These are phyloP conservation scores for Apodemus sylvaticus DNA, from an alignment of 2,113 vertebrate genomes.

Conservation along the genomic window DNA sequence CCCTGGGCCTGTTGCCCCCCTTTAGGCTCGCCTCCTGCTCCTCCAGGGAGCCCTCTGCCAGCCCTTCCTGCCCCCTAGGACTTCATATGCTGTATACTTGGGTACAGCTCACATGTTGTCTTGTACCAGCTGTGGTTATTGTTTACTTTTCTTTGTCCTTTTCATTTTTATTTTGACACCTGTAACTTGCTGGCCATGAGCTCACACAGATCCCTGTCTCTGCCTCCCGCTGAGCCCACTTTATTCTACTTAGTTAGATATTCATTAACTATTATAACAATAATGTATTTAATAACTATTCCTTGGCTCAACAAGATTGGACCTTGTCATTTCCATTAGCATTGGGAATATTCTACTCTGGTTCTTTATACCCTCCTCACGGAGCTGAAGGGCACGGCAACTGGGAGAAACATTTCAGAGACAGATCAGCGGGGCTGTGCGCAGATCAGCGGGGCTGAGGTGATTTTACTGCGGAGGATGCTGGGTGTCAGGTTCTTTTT, in stretches of 20 bases:
- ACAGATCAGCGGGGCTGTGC: rapidly evolving
- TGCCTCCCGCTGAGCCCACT: neutral
- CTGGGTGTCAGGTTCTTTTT: neutral
- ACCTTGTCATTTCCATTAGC: neutral
- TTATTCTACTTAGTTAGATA: neutral
- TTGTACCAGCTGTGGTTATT: neutral
- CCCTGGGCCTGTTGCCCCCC: neutral
- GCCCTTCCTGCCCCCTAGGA: neutral
- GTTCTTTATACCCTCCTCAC: neutral
- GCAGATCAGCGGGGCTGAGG: rapidly evolving
- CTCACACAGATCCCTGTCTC: neutral
- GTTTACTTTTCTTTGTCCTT: neutral
- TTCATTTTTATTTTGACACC: neutral
- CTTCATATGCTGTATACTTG: neutral
- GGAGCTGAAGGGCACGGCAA: neutral
- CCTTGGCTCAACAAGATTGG: neutral
- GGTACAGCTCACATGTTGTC: too few species aligned
- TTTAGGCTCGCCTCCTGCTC: neutral
- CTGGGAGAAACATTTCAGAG: neutral
- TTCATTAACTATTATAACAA: too few species aligned
- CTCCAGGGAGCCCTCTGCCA: neutral
- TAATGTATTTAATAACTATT: neutral
- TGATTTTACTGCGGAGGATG: neutral
- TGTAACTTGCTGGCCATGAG: neutral
- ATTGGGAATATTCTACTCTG: neutral